Evolutionary conservation across 2,888 invertebrate species (phyloP).

Genomic region (Tipula lateralis): DNA sequence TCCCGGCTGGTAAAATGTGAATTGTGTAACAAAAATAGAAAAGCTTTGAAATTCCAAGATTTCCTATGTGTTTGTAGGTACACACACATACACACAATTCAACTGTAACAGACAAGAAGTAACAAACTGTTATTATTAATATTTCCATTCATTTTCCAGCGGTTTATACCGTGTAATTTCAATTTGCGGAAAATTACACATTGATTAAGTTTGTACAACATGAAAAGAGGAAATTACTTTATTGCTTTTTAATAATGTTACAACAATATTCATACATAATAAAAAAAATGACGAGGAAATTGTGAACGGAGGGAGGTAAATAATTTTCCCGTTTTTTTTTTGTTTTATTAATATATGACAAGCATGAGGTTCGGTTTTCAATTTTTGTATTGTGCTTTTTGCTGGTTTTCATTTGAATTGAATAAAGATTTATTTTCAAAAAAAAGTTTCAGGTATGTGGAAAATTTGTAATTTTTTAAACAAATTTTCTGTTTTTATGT

Average conservation of each 20-base stretch:
- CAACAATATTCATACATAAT: not conserved
- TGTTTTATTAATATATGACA: not conserved
- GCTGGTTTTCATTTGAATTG: not conserved
- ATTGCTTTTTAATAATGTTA: constrained; percentile 11
- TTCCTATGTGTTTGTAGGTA: not conserved
- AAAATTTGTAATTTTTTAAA: not conserved
- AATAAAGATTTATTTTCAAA: not conserved
- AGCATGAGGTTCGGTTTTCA: not conserved
- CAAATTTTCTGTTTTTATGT: not conserved
- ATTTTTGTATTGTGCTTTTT: not conserved
- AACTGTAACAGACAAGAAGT: not conserved
- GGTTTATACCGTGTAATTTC: not conserved
- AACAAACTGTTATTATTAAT: not conserved
- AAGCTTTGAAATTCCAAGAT: too few species aligned
- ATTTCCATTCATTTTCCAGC: not conserved
- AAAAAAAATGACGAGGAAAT: not conserved
- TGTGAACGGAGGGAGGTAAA: not conserved
- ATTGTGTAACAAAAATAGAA: too few species aligned
- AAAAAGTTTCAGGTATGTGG: not conserved
- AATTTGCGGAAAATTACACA: constrained; percentile 19
- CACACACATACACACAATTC: not conserved
- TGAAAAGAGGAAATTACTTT: constrained; percentile 2
- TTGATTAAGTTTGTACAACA: constrained; percentile 19
- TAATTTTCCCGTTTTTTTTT: not conserved
- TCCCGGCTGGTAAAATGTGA: too few species aligned